Percentiles rank a stretch among this genome's conserved stretches.
Conservation (phyloP, 1,140 invertebrate genomes). For the Oreohelix idahoensis region DNA sequence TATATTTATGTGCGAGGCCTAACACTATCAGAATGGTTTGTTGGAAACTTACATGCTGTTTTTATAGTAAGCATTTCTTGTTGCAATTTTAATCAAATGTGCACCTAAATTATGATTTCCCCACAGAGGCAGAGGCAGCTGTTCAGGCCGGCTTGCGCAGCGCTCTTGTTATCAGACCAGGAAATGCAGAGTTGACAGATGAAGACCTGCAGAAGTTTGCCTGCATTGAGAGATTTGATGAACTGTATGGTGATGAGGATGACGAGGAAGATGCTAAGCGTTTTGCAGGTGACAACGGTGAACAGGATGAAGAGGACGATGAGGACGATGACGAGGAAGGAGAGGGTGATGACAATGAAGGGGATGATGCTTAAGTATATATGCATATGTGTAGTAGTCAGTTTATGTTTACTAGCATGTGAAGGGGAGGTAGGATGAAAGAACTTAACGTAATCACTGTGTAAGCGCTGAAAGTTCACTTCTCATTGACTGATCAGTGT, state of each 20-base stretch:
- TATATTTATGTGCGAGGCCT: no score
- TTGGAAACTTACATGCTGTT: no score
- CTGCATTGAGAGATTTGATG: conserved; percentile 77
- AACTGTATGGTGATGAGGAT: conserved; percentile 68
- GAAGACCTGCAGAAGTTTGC: conserved; percentile 78
- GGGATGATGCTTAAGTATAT: conserved; percentile 38
- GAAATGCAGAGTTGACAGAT: conserved; percentile 80
- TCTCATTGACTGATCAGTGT: no score
- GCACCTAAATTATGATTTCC: no score
- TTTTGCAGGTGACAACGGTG: conserved; percentile 56
- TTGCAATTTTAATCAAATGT: no score
- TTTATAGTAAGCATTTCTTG: no score
- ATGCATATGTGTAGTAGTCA: background rate
- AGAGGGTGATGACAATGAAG: conserved; percentile 47
- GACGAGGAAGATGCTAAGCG: conserved; percentile 58
- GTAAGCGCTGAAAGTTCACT: no score
- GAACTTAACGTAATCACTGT: background rate
- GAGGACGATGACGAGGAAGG: conserved; percentile 53
- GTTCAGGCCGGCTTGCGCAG: conserved; percentile 80
- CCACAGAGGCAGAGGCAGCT: conserved; percentile 86
- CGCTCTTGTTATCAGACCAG: conserved; percentile 82
- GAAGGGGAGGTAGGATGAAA: background rate
- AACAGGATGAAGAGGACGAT: conserved; percentile 53
- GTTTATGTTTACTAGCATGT: background rate
- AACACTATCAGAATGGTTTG: no score